These are phyloP conservation scores for Melanotaenia trifasciata DNA, from an alignment of 2,797 vertebrate species.

Conservation along the genomic window DNA sequence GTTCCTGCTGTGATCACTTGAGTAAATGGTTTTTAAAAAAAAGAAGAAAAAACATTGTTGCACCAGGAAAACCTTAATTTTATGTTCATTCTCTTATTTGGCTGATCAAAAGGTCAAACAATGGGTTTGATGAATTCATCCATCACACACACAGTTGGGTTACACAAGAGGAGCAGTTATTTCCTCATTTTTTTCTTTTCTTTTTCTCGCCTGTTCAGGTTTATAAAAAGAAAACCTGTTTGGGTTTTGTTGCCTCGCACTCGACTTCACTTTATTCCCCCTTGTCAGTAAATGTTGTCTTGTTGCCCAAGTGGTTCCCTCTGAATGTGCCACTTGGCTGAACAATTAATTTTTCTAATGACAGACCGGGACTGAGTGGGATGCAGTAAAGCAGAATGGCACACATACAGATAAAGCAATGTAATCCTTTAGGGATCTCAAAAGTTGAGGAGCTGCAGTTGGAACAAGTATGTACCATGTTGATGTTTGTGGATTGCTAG, in stretches of 20 bases:
- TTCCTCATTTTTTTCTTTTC: constrained; percentile 23
- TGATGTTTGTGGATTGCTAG: constrained; percentile 10
- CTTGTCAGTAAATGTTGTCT: constrained; percentile 70
- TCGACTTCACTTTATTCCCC: constrained; percentile 69
- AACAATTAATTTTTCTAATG: constrained; percentile 87
- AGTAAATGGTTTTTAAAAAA: neutral
- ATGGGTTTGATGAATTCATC: constrained; percentile 51
- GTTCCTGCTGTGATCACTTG: neutral
- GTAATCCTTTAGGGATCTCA: constrained; percentile 28
- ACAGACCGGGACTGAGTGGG: constrained; percentile 74
- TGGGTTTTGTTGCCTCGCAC: constrained; percentile 70
- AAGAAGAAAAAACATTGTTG: neutral
- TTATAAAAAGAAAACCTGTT: constrained; percentile 72
- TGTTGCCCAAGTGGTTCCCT: constrained; percentile 77
- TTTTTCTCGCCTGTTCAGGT: constrained; percentile 59
- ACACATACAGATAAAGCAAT: constrained; percentile 47
- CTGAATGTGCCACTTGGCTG: constrained; percentile 81
- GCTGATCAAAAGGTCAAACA: constrained; percentile 49
- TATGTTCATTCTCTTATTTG: constrained; percentile 9
- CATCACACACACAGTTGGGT: constrained; percentile 20
- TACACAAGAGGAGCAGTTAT: constrained; percentile 17
- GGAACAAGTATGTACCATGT: neutral
- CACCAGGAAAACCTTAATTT: neutral
- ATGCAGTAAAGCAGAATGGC: constrained; percentile 38
- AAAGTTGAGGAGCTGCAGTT: constrained; percentile 44